A percentile compares a stretch with the other conserved stretches of the same genome.
phyloP scores from a whole-genome alignment of 2,797 vertebrate species.

The Myioborus miniatus region DNA sequence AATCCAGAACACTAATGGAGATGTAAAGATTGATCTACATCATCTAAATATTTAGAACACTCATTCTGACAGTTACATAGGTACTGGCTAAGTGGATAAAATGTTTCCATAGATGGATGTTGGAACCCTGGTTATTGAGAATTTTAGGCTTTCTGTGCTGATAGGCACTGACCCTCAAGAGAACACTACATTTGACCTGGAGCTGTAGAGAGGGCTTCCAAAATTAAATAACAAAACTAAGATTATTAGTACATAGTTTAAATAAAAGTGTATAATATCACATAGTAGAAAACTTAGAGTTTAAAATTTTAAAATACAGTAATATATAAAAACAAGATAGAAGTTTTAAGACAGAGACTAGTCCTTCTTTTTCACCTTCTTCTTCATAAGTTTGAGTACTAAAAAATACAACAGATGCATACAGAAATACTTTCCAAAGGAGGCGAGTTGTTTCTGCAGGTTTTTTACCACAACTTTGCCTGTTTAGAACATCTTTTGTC shows the following conservation, averaged over 20 bases:
- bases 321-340: background rate
- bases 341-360: background rate
- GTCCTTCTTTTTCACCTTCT: background rate
- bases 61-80: background rate
- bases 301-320: background rate
- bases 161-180: background rate
- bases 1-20: background rate
- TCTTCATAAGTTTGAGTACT: background rate
- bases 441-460: background rate
- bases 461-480: background rate
- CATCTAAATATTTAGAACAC: fast-evolving
- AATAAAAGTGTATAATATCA: background rate
- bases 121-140: background rate
- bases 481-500: background rate
- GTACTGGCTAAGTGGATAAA: background rate
- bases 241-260: background rate
- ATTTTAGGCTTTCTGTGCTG: background rate
- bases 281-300: background rate
- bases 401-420: background rate
- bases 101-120: background rate
- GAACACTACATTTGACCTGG: background rate
- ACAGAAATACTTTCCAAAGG: background rate
- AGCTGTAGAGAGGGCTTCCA: background rate
- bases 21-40: background rate
- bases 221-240: background rate